A percentile compares a stretch with the other conserved stretches of the same genome.
Evolutionary conservation across 2,113 vertebrate genomes (phyloP).

Genomic region (Macquaria ambigua): DNA sequence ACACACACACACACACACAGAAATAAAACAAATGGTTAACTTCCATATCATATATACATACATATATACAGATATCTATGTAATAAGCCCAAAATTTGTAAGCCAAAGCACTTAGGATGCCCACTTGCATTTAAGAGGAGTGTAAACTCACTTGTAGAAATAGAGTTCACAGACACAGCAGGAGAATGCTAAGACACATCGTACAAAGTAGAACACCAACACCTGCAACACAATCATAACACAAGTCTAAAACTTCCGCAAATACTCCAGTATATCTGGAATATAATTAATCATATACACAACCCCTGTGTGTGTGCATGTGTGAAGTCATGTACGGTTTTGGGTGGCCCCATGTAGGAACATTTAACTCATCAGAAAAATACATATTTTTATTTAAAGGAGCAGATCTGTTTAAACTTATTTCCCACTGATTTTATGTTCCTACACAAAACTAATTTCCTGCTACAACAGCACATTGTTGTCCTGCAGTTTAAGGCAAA

Average conservation of each 20-base stretch:
- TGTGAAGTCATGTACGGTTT: background rate
- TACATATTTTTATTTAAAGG: background rate
- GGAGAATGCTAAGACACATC: conserved; percentile 95
- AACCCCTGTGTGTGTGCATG: background rate
- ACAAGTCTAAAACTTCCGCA: conserved; percentile 24
- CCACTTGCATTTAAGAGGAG: conserved; percentile 5
- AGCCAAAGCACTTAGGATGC: background rate
- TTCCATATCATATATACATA: background rate
- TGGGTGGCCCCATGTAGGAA: background rate
- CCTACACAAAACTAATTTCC: background rate
- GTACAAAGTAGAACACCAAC: conserved; percentile 98
- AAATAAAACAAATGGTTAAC: conserved; percentile 1
- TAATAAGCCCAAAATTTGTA: background rate
- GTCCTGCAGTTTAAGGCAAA: background rate
- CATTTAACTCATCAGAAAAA: background rate
- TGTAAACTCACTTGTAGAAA: conserved; percentile 97
- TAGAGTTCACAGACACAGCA: conserved; percentile 98
- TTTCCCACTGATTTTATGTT: background rate
- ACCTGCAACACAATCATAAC: conserved; percentile 86
- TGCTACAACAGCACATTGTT: background rate
- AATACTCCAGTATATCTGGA: background rate
- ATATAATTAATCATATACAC: background rate
- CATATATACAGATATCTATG: no score
- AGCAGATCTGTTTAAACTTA: background rate
- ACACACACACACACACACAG: conserved; percentile 14